These are phyloP conservation scores for Nowickia ferox DNA, from an alignment of 2,888 invertebrate species.

Conservation along the genomic window DNA sequence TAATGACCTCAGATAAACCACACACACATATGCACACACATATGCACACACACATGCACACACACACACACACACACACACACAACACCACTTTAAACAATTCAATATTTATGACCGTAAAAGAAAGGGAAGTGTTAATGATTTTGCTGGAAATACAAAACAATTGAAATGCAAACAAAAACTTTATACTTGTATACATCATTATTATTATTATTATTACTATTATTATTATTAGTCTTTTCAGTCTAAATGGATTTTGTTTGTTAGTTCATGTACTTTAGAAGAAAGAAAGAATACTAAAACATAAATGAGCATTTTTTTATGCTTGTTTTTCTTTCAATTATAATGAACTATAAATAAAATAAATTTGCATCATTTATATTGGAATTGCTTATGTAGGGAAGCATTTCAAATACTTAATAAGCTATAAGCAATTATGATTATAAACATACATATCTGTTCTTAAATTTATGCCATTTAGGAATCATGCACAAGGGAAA, in stretches of 20 bases:
- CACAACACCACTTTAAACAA: background rate
- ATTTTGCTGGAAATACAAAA: constrained; percentile 37
- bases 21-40: background rate
- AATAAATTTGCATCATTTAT: constrained; percentile 54
- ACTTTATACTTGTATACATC: constrained; percentile 37
- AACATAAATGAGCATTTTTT: background rate
- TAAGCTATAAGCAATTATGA: background rate
- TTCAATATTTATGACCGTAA: constrained; percentile 37
- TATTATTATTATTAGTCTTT: background rate
- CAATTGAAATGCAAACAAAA: constrained; percentile 39
- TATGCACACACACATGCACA: background rate
- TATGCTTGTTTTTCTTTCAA: background rate
- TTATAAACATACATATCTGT: background rate
- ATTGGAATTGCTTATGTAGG: background rate
- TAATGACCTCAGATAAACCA: constrained; percentile 30
- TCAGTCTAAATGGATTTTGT: constrained; percentile 20
- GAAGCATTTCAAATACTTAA: background rate
- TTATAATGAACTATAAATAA: constrained; percentile 18
- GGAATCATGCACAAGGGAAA: background rate
- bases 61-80: background rate
- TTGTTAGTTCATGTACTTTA: constrained; percentile 25
- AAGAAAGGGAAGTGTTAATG: constrained; percentile 54
- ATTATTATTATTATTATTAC: constrained; percentile 12
- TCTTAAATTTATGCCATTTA: background rate
- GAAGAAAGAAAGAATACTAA: background rate